A percentile compares a stretch with the other conserved stretches of the same genome.
phyloP scores from a whole-genome alignment of 2,797 vertebrate species.

The Knipowitschia caucasica region DNA sequence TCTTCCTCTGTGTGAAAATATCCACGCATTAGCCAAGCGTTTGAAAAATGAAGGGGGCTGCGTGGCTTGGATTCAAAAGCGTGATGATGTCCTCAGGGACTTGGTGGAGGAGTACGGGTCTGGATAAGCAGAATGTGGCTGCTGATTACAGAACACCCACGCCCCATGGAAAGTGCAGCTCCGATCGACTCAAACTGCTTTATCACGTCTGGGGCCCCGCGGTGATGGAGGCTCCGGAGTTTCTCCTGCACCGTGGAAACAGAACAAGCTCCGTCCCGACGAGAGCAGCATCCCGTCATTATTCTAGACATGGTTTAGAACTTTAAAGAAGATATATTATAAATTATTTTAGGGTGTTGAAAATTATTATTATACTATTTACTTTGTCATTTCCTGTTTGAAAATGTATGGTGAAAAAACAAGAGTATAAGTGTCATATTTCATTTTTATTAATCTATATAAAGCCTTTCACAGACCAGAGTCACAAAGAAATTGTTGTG shows the following conservation, averaged over 20 bases:
- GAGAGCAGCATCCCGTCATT: no score
- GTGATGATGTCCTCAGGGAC: conserved; percentile 14
- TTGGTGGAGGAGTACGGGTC: conserved; percentile 6
- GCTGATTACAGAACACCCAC: conserved; percentile 14
- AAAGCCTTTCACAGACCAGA: no score
- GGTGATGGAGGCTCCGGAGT: conserved; percentile 9
- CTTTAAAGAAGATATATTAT: no score
- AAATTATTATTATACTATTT: no score
- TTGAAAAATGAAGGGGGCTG: conserved; percentile 17
- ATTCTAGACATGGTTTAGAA: no score
- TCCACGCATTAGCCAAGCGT: background rate
- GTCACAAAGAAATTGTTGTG: no score
- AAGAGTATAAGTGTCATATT: no score
- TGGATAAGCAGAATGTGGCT: conserved; percentile 11
- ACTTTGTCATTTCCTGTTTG: no score
- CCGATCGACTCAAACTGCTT: conserved; percentile 8
- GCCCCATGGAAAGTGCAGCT: conserved; percentile 14
- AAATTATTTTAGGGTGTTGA: no score
- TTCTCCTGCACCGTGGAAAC: conserved; percentile 27
- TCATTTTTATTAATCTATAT: no score
- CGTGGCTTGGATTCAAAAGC: conserved; percentile 22
- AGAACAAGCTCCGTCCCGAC: conserved; percentile 35
- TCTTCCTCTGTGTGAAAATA: conserved; percentile 2
- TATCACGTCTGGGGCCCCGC: conserved; percentile 3
- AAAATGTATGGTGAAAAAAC: no score